phyloP scores from a whole-genome alignment of 30 jellyfish, hydroid and myxozoan genomes.

The Hydractinia symbiolongicarpus region DNA sequence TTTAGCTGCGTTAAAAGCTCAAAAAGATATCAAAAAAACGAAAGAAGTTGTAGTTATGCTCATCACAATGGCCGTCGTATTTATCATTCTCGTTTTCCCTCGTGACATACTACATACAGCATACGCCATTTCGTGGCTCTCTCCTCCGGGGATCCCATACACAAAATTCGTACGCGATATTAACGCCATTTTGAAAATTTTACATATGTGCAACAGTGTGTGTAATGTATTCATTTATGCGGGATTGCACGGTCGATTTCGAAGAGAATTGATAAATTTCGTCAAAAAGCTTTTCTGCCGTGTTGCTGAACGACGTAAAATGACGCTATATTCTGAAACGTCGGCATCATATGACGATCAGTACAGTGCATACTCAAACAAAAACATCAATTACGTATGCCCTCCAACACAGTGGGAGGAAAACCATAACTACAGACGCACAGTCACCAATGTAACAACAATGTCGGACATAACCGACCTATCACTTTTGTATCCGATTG shows the following conservation, averaged over 20 bases:
- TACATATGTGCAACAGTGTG: conserved; percentile 63
- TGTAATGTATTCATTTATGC: conserved; percentile 68
- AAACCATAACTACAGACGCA: no score
- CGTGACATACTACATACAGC: conserved; percentile 49
- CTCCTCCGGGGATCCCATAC: conserved; percentile 33
- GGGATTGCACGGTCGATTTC: conserved; percentile 37
- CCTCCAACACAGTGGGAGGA: no score
- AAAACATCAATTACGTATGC: no score
- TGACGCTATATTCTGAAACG: no score
- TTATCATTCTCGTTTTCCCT: conserved; percentile 55
- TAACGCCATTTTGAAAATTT: conserved; percentile 43
- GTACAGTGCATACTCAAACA: no score
- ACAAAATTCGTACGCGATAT: conserved; percentile 27
- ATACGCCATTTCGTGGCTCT: conserved; percentile 44
- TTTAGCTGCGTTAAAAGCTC: conserved; percentile 4
- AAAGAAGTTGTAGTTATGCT: conserved; percentile 32
- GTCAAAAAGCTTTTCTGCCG: background rate
- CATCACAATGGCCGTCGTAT: conserved; percentile 35
- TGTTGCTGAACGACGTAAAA: background rate
- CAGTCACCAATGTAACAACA: no score
- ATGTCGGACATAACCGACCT: no score
- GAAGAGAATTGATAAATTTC: background rate
- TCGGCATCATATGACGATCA: no score
- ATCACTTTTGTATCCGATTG: no score
- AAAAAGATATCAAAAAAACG: conserved; percentile 18